Evolutionary conservation across 1,140 invertebrate genomes (phyloP).

Genomic region (Atta cephalotes): DNA sequence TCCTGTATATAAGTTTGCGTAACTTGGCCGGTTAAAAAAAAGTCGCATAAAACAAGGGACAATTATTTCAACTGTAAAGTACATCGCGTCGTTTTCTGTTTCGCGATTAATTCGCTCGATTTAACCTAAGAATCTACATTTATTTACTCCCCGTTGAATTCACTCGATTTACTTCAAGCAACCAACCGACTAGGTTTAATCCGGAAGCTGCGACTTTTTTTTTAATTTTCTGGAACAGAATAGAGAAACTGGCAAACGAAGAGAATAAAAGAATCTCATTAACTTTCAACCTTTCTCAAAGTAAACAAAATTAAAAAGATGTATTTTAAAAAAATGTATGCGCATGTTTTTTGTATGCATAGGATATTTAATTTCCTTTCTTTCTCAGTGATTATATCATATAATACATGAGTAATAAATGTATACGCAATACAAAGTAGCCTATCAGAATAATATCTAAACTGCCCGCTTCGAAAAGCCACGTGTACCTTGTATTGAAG

Average conservation of each 20-base stretch:
- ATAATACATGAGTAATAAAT: neutral
- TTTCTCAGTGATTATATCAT: neutral
- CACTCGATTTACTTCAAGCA: slow-evolving; percentile 44
- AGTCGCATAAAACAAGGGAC: neutral
- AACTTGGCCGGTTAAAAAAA: slow-evolving; percentile 15
- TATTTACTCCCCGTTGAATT: slow-evolving; percentile 29
- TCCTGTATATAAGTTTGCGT: neutral
- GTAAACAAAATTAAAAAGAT: neutral
- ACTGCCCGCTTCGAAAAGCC: neutral
- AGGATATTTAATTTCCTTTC: neutral
- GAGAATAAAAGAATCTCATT: neutral
- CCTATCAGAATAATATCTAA: no score
- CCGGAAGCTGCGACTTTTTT: neutral
- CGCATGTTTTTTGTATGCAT: neutral
- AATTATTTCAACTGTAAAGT: slow-evolving; percentile 17
- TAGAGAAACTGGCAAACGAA: neutral
- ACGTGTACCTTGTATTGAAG: neutral
- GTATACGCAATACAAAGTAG: no score
- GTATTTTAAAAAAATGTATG: neutral
- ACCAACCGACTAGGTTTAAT: slow-evolving; percentile 44
- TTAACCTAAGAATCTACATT: slow-evolving; percentile 30
- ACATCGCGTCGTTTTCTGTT: neutral
- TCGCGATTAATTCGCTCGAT: slow-evolving; percentile 39
- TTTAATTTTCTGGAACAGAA: neutral
- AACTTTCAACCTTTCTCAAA: neutral